Percentiles rank a stretch among this genome's conserved stretches.
Conservation (phyloP, 2,113 vertebrate genomes). For the Syngnathus scovelli region DNA sequence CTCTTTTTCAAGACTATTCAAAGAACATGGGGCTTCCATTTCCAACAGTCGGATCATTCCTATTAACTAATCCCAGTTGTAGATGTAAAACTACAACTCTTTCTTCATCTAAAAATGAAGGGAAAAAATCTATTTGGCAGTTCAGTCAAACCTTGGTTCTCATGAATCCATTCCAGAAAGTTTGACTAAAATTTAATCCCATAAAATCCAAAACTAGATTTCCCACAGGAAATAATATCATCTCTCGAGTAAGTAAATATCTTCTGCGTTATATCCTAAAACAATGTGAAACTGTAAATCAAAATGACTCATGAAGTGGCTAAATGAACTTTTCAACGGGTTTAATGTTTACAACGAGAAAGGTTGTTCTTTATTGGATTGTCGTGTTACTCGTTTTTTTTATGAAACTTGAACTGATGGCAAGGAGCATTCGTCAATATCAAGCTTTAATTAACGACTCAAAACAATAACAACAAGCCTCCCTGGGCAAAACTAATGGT, state of each 20-base stretch:
- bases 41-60: conserved; percentile 14
- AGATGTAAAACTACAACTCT: background rate
- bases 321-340: background rate
- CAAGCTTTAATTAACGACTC: background rate
- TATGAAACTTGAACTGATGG: background rate
- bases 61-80: background rate
- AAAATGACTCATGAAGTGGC: background rate
- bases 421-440: background rate
- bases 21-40: conserved; percentile 6
- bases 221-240: background rate
- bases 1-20: conserved; percentile 30
- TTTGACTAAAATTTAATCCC: background rate
- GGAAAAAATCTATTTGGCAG: background rate
- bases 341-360: background rate
- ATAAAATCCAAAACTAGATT: background rate
- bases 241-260: no score
- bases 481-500: background rate
- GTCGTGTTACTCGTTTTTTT: background rate
- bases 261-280: no score
- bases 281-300: background rate
- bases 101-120: background rate
- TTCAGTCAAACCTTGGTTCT: background rate
- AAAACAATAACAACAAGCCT: background rate
- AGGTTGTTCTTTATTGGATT: background rate
- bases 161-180: background rate